Conservation (phyloP, 2,797 vertebrate genomes). For the Acomys russatus region DNA sequence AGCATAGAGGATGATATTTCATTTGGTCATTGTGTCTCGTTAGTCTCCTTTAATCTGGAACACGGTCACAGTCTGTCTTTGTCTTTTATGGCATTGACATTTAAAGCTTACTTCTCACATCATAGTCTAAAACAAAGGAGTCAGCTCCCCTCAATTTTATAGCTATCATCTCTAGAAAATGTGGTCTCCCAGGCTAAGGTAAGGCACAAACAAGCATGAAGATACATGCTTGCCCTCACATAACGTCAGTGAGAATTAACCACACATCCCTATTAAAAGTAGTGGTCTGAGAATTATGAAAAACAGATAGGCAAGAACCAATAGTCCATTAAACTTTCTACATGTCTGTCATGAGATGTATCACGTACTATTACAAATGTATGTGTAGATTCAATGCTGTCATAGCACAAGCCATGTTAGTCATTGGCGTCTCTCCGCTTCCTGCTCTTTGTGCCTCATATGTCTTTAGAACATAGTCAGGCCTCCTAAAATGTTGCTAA, state of each 20-base stretch:
- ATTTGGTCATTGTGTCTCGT: neutral
- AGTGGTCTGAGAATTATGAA: neutral
- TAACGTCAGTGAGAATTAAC: constrained; percentile 46
- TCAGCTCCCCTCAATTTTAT: neutral
- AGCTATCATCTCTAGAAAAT: neutral
- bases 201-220: neutral
- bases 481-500: constrained; percentile 41
- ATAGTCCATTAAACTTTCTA: neutral
- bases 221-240: neutral
- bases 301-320: neutral
- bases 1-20: neutral
- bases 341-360: neutral
- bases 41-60: constrained; percentile 30
- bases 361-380: neutral
- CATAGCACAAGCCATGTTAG: neutral
- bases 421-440: neutral
- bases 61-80: constrained; percentile 40
- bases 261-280: neutral
- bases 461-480: neutral
- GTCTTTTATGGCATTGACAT: constrained; percentile 52
- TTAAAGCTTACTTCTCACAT: constrained; percentile 48
- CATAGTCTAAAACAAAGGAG: constrained; percentile 1
- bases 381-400: neutral
- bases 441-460: neutral
- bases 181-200: neutral